Conservation (phyloP, 2,797 vertebrate genomes). For the Chaetophractus vellerosus region DNA sequence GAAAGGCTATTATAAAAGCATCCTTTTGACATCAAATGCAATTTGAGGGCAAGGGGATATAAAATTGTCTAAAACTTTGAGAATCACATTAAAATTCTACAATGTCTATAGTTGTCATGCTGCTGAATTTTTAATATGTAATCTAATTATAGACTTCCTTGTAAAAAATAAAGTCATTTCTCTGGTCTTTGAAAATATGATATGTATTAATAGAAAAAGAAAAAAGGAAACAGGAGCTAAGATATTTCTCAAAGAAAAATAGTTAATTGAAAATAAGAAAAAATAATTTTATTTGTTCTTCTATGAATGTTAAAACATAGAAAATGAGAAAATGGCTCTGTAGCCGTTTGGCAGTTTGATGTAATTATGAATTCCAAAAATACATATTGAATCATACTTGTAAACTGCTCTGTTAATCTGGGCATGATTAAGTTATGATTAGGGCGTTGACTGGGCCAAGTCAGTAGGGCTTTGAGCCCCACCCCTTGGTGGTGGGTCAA, state of each 20-base stretch:
- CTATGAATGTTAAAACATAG: not conserved
- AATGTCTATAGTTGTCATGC: not conserved
- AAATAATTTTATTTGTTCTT: not conserved
- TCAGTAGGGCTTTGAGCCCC: no score
- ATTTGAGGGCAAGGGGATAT: constrained; percentile 5
- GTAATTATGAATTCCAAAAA: no score
- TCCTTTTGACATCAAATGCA: not conserved
- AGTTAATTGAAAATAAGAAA: constrained; percentile 39
- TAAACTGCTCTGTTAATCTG: no score
- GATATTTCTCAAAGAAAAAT: constrained; percentile 13
- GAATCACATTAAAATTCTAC: constrained; percentile 42
- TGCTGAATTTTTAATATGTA: constrained; percentile 46
- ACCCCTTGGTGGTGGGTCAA: no score
- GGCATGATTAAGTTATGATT: no score
- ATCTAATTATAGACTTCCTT: constrained; percentile 11
- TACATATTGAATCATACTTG: no score
- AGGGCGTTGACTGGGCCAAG: no score
- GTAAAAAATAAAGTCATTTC: constrained; percentile 61
- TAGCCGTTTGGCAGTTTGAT: no score
- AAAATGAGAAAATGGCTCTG: not conserved
- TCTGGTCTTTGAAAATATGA: constrained; percentile 52
- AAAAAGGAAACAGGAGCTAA: not conserved
- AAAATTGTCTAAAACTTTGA: constrained; percentile 41
- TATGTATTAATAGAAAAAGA: not conserved
- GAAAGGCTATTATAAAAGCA: not conserved